Evolutionary conservation across 2,888 invertebrate species (phyloP).

Genomic region (Selenia dentaria): DNA sequence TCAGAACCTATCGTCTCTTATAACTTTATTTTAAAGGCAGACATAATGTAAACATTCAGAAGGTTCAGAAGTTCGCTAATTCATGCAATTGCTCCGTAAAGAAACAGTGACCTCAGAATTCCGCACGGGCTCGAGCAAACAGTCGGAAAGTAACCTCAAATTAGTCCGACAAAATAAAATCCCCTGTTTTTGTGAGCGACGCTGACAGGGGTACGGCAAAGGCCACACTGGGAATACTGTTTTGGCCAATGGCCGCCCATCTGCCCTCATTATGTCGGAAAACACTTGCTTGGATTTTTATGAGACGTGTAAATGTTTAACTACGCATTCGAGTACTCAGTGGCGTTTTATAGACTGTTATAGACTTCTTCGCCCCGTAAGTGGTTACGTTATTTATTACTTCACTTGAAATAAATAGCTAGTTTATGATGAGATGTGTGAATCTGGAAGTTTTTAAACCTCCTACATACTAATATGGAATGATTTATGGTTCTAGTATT

Average conservation of each 20-base stretch:
- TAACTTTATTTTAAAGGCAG: no score
- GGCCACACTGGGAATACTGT: slow-evolving; percentile 51
- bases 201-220: slow-evolving; percentile 57
- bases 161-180: slow-evolving; percentile 65
- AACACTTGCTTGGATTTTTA: slow-evolving; percentile 54
- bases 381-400: slow-evolving; percentile 28
- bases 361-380: slow-evolving; percentile 26
- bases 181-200: slow-evolving; percentile 52
- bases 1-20: no score
- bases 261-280: slow-evolving; percentile 55
- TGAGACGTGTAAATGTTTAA: slow-evolving; percentile 51
- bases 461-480: no score
- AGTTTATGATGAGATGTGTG: no score
- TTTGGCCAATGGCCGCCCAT: slow-evolving; percentile 55
- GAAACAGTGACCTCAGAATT: slow-evolving; percentile 49
- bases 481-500: no score
- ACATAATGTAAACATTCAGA: no score
- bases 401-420: no score
- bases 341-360: slow-evolving; percentile 35
- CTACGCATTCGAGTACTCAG: slow-evolving; percentile 36
- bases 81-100: slow-evolving; percentile 29
- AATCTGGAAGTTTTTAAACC: no score
- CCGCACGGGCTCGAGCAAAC: slow-evolving; percentile 40
- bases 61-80: slow-evolving; percentile 5
- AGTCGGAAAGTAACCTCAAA: slow-evolving; percentile 62